Percentiles rank a stretch among this genome's conserved stretches.
These are phyloP conservation scores for Sorex araneus DNA, from an alignment of 2,113 vertebrate genomes.

Conservation along the genomic window DNA sequence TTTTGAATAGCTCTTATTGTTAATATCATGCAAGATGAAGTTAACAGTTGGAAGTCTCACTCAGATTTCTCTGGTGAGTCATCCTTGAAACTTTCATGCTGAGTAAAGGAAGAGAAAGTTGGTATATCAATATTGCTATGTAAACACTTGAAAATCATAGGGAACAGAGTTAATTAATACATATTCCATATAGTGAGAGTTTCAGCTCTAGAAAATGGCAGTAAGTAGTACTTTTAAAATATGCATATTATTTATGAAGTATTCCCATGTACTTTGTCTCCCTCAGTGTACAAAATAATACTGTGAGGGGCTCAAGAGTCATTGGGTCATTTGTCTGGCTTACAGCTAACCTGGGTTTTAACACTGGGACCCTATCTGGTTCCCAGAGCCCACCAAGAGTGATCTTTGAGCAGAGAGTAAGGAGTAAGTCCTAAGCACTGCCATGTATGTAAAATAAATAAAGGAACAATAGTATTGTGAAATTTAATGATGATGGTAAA, in stretches of 20 bases:
- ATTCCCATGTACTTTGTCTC: constrained; percentile 7
- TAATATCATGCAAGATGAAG: neutral
- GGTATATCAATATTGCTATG: neutral
- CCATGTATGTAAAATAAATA: no score
- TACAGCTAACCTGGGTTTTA: no score
- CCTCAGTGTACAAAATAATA: constrained; percentile 30
- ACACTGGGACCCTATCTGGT: no score
- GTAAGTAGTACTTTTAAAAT: constrained; percentile 43
- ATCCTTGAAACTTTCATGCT: neutral
- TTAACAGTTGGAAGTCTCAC: constrained; percentile 28
- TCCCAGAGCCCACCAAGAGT: no score
- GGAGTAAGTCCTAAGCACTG: no score
- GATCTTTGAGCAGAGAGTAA: no score
- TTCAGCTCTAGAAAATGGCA: constrained; percentile 57
- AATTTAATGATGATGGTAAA: neutral
- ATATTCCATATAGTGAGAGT: neutral
- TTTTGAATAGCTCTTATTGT: neutral
- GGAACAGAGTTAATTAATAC: constrained; percentile 30
- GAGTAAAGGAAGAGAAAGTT: constrained; percentile 52
- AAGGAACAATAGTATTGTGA: neutral
- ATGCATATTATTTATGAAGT: constrained; percentile 34
- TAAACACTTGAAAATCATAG: constrained; percentile 39
- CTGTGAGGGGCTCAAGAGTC: neutral
- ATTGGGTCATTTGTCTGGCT: no score
- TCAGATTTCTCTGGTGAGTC: neutral